Conservation (phyloP, 2,113 vertebrate species). For the Onychostruthus taczanowskii region DNA sequence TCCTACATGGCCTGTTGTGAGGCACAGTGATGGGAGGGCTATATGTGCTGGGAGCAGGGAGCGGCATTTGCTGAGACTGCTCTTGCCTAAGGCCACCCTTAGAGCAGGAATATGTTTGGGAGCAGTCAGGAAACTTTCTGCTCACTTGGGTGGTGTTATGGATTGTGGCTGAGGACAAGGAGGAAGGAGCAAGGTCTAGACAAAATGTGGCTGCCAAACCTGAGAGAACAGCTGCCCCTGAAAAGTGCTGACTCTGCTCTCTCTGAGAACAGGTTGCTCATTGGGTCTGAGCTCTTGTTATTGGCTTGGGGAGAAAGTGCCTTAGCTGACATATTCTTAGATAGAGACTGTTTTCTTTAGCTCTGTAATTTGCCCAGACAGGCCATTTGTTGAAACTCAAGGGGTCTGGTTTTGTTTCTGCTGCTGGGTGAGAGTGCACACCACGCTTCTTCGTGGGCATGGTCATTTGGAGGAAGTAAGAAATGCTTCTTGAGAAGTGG, state of each 20-base stretch:
- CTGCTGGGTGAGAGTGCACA: neutral
- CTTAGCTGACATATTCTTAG: neutral
- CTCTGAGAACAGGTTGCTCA: neutral
- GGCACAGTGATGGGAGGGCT: neutral
- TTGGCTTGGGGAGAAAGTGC: fast-evolving
- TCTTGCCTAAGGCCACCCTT: neutral
- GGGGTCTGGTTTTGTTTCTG: neutral
- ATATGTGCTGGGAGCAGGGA: neutral
- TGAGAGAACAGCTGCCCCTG: neutral
- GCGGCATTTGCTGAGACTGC: neutral
- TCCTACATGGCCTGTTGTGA: neutral
- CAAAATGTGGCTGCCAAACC: neutral
- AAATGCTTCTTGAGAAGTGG: neutral
- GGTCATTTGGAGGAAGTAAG: neutral
- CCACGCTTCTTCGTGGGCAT: fast-evolving
- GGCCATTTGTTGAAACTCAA: neutral
- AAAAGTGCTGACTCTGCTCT: neutral
- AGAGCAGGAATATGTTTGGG: neutral
- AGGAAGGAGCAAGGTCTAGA: neutral
- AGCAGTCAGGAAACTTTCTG: neutral
- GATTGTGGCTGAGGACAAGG: neutral
- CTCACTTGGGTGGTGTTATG: neutral
- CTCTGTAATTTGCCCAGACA: neutral
- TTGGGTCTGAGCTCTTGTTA: neutral
- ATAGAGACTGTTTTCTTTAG: neutral